A percentile compares a stretch with the other conserved stretches of the same genome.
Evolutionary conservation across 2,888 invertebrate species (phyloP).

Genomic region (Chloroclystis v-ata): DNA sequence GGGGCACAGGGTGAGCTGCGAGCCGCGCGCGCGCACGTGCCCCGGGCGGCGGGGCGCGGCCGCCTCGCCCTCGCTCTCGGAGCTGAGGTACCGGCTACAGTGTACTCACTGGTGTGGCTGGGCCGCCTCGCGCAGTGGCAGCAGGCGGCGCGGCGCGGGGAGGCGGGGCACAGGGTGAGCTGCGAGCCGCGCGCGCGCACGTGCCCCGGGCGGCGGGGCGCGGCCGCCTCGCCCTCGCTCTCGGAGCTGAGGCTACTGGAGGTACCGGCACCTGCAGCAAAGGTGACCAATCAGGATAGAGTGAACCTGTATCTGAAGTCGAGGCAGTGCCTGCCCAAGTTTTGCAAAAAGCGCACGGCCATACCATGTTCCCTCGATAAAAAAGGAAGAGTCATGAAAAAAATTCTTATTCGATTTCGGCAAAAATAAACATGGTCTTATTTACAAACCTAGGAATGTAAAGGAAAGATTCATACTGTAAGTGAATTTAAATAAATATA

Average conservation of each 20-base stretch:
- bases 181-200: conserved; percentile 46
- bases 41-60: conserved; percentile 26
- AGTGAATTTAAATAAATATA: no score
- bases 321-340: no score
- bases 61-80: conserved; percentile 60
- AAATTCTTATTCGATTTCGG: no score
- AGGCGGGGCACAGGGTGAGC: conserved; percentile 66
- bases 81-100: conserved; percentile 60
- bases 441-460: no score
- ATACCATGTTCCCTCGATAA: no score
- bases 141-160: conserved; percentile 51
- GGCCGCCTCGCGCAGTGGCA: conserved; percentile 40
- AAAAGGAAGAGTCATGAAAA: no score
- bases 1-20: conserved; percentile 67
- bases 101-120: conserved; percentile 17
- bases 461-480: no score
- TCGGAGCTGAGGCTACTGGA: conserved; percentile 63
- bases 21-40: conserved; percentile 36
- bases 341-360: no score
- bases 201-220: conserved; percentile 27
- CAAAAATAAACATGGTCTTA: no score
- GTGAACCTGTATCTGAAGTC: no score
- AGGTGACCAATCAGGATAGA: not conserved
- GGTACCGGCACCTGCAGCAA: conserved; percentile 44
- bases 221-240: conserved; percentile 55